Conservation (phyloP, 2,113 vertebrate species). For the Lanius collurio region DNA sequence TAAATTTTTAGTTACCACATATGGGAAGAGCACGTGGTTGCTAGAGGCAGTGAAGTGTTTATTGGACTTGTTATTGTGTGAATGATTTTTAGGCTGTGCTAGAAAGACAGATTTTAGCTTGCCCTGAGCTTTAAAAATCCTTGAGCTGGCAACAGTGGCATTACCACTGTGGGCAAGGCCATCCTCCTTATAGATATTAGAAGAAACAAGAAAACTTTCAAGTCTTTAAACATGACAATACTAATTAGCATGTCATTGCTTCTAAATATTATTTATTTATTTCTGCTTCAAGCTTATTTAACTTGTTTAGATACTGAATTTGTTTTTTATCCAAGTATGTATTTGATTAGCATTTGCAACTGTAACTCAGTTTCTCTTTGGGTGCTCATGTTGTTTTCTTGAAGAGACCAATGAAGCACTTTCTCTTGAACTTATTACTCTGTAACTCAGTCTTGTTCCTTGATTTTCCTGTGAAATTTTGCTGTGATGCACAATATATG, state of each 20-base stretch:
- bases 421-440: not conserved
- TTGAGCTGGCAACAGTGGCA: not conserved
- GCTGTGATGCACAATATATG: not conserved
- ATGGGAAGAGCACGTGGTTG: conserved; percentile 7
- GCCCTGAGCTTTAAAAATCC: not conserved
- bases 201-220: not conserved
- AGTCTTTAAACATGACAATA: not conserved
- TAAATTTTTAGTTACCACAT: not conserved
- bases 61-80: not conserved
- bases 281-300: not conserved
- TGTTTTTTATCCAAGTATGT: not conserved
- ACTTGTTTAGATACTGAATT: not conserved
- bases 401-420: not conserved
- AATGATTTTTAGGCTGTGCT: not conserved
- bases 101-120: not conserved
- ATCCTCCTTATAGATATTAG: not conserved
- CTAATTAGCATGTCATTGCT: not conserved
- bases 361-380: not conserved
- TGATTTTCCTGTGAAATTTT: not conserved
- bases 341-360: not conserved
- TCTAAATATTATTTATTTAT: not conserved
- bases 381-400: not conserved
- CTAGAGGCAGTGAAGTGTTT: not conserved
- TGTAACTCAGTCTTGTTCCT: not conserved
- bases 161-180: not conserved